Evolutionary conservation across 2,888 invertebrate species (phyloP).

Genomic region (Apodemia mormo): DNA sequence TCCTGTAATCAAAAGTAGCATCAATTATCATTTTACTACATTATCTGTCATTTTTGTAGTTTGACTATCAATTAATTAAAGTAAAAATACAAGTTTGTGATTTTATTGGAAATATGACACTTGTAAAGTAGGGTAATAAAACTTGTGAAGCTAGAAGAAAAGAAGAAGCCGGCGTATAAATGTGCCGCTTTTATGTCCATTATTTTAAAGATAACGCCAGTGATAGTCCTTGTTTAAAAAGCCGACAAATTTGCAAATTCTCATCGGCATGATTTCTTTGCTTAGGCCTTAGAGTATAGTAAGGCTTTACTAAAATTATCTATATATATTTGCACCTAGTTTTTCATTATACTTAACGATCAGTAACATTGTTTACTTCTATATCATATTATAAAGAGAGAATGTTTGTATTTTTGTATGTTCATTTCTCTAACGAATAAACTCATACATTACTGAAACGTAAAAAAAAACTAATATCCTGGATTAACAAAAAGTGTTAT

Average conservation of each 20-base stretch:
- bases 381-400: no score
- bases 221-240: not conserved
- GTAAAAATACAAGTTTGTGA: constrained; percentile 6
- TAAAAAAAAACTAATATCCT: no score
- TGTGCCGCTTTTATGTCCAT: not conserved
- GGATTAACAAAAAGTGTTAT: no score
- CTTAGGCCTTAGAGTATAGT: no score
- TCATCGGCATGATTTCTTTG: no score
- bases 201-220: not conserved
- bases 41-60: not conserved
- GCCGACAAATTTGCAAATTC: not conserved
- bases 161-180: not conserved
- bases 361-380: no score
- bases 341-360: no score
- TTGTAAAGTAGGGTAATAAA: constrained; percentile 4
- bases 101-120: constrained; percentile 7
- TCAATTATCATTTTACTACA: not conserved
- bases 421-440: no score
- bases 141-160: not conserved
- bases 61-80: constrained; percentile 4
- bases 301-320: no score
- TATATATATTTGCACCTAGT: no score
- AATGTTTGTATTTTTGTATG: no score
- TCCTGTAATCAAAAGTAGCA: not conserved
- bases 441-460: no score